Evolutionary conservation across 2,113 vertebrate species (phyloP).

Genomic region (Mesembrinibis cayennensis): DNA sequence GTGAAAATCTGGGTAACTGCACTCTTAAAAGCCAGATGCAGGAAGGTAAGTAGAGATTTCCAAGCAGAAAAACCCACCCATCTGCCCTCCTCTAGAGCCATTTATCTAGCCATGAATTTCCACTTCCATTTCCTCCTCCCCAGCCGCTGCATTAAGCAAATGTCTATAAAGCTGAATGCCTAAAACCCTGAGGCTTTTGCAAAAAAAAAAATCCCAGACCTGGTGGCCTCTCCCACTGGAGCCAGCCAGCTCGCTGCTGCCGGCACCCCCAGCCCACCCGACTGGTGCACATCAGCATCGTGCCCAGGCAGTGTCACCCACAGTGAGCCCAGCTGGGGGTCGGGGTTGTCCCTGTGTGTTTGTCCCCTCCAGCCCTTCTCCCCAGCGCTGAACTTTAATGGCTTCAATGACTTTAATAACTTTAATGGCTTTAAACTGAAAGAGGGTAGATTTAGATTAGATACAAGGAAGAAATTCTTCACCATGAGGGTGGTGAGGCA

Average conservation of each 20-base stretch:
- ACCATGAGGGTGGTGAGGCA: too few relatives aligned
- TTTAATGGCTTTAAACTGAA: too few relatives aligned
- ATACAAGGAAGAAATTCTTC: too few relatives aligned
- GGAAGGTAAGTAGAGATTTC: neutral
- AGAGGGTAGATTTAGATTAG: too few relatives aligned
- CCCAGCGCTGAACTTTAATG: neutral
- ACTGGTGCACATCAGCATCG: neutral
- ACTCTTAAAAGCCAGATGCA: neutral
- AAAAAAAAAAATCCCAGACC: neutral
- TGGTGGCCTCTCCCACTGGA: neutral
- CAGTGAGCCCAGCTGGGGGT: neutral
- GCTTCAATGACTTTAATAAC: too few relatives aligned
- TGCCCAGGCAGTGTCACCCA: neutral
- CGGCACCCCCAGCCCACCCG: accelerated
- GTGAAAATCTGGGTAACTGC: neutral
- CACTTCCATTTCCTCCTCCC: neutral
- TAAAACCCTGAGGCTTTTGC: neutral
- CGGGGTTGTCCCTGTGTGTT: neutral
- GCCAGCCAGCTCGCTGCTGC: neutral
- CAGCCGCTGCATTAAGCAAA: neutral
- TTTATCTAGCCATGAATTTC: neutral
- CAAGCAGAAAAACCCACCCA: neutral
- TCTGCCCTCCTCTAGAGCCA: neutral
- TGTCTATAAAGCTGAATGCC: neutral
- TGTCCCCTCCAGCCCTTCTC: neutral